Evolutionary conservation across 1,140 invertebrate genomes (phyloP), one percentile per base, ranked within the genome.

Genomic region (Pectinophora gossypiella): DNA sequence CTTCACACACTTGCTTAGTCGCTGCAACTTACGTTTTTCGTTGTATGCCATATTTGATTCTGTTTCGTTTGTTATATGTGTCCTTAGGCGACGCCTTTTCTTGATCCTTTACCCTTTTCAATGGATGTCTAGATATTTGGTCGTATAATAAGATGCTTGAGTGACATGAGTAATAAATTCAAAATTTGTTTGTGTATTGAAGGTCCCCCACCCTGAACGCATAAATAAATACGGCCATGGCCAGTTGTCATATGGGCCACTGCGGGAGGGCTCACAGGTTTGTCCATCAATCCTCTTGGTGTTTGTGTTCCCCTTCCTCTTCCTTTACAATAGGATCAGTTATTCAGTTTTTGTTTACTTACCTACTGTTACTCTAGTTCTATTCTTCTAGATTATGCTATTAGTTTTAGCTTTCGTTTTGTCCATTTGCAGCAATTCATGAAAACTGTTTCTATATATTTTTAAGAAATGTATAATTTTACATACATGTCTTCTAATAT

Each of bases 151-250:
- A 60, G 42, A 55, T 51, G 36, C 22, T 54, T 59, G 68, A 4
- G 32, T 15, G 35, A 40, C 19, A 35, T 53, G 43, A n/a, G 65
- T 76, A 64, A 72, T 71, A 72, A 81, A 78, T 64, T 79, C 76
- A 62, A 74, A 62, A 82, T 72, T 73, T 86, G 72, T 88, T 76
- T 88, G 74, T 88, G 83, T 82, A 87, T 89, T 88, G 77, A 89
- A 89, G 87, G 87, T 89, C 68, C 83, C 83, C 73, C 87, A 88
- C 74, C 85, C 87, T 72, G 87, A 88, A 85, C 82, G 87, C 84
- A 80, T 88, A 69, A 85, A 85, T 88, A 89, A 89, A 87, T 88
- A 87, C 71, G 85, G 87, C 72, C 87, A 87, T 70, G 85, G 87
- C 72, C 87, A 85, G 85, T 85, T 88, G 68, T 80, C 80, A 74